phyloP scores from a whole-genome alignment of 2,113 vertebrate genomes.

The Polypterus senegalus region DNA sequence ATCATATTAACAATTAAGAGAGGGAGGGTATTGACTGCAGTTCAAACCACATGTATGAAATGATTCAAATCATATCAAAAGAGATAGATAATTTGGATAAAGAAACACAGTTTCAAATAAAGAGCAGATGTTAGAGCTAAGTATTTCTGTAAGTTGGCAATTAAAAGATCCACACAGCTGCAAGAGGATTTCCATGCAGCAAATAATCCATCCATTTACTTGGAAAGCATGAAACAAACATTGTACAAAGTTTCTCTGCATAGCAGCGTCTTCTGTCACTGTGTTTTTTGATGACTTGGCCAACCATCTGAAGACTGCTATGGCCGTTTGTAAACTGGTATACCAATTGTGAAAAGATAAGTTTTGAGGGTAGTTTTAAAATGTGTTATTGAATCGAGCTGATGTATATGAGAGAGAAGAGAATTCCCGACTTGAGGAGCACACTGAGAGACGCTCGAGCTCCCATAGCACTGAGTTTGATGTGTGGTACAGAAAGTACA shows the following conservation, averaged over 20 bases:
- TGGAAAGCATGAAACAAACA: conserved; percentile 20
- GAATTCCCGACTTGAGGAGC: too few species aligned
- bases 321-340: too few species aligned
- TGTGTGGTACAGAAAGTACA: too few species aligned
- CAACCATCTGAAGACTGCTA: conserved; percentile 1
- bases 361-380: too few species aligned
- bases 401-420: too few species aligned
- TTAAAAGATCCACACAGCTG: conserved; percentile 23
- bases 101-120: conserved; percentile 10
- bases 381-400: too few species aligned
- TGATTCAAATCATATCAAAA: conserved; percentile 1
- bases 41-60: conserved; percentile 20
- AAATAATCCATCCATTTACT: conserved; percentile 17
- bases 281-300: conserved; percentile 13
- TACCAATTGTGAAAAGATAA: too few species aligned
- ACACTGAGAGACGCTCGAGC: too few species aligned
- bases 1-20: too few species aligned
- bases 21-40: too few species aligned
- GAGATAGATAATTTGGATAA: conserved; percentile 23
- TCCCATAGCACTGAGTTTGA: too few species aligned
- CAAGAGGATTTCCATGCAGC: conserved; percentile 30
- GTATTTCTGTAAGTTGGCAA: conserved; percentile 26
- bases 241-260: conserved; percentile 18
- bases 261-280: conserved; percentile 16
- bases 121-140: conserved; percentile 2